phyloP scores from a whole-genome alignment of 1,140 invertebrate species.

The Drosophila serrata region DNA sequence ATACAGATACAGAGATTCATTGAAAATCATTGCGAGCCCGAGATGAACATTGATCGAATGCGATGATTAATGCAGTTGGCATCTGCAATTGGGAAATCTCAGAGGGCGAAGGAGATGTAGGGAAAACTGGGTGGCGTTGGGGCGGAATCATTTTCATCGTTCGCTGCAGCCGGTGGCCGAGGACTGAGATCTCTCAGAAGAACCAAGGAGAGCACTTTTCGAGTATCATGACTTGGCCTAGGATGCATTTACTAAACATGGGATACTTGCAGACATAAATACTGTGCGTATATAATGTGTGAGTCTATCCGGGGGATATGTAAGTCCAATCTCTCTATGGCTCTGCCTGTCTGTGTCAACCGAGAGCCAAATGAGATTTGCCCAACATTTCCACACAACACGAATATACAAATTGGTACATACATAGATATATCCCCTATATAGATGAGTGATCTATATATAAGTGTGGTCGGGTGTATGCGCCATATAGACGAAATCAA shows the following conservation, averaged over 20 bases:
- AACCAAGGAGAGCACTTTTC: background rate
- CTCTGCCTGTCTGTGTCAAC: conserved; percentile 26
- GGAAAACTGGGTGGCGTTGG: background rate
- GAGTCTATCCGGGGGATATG: conserved; percentile 2
- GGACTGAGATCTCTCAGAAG: background rate
- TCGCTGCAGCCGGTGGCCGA: conserved; percentile 5
- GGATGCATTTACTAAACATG: conserved; percentile 44
- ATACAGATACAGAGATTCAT: conserved; percentile 20
- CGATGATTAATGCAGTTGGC: conserved; percentile 56
- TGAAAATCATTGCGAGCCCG: conserved; percentile 28
- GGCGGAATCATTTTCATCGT: conserved; percentile 14
- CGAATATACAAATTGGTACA: conserved; percentile 27
- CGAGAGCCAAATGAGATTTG: conserved; percentile 35
- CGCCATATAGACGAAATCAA: conserved; percentile 70
- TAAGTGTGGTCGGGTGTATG: conserved; percentile 29
- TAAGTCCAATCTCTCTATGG: conserved; percentile 21
- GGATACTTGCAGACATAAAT: conserved; percentile 11
- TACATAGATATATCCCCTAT: conserved; percentile 23
- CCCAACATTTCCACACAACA: conserved; percentile 2
- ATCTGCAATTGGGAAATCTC: conserved; percentile 62
- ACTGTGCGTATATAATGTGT: conserved; percentile 15
- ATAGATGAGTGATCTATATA: conserved; percentile 38
- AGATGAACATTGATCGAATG: conserved; percentile 37
- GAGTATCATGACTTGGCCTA: background rate
- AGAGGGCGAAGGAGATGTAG: background rate